Base-by-base conservation (phyloP, 1,140 invertebrate genomes). In the Carposina sasakii region DNA sequence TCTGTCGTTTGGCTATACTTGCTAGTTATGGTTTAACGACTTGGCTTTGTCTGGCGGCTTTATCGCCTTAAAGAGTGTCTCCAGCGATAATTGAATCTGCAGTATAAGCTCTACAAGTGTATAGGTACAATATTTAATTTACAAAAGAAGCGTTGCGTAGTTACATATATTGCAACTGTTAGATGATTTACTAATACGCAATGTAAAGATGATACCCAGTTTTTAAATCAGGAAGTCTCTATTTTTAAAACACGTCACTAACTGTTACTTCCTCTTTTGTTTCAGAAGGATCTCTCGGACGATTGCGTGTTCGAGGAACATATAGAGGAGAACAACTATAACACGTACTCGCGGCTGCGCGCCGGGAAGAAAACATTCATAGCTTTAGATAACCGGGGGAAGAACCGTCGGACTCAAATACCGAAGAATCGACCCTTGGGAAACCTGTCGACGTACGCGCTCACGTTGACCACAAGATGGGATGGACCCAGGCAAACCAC, bases 271-370 rank as follows among this genome's bases (percentile, higher is more conserved):
- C 81, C 56, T 76, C 73, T 78, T 83, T 81, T 88, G 87, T 94
- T 93, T 63, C 92, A 95, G 93, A 90, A 88, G 76, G 90, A 92
- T 65, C 92, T 91, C 84, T 90, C 89, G 57, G 90, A 93, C 63
- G 93, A 95, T 71, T 96, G 94, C 84, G 87, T 94, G 57, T 95
- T 95, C 88, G 92, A 93, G 76, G 93, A 96, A 76, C 92, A 90
- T 70, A 90, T 95, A 76, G 91, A 93, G 72, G 88, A 91, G 71
- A 91, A 94, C 74, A 91, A 93, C 73, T 95, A 94, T 87, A 95
- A 94, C 78, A 92, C 92, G 5, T 96, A 95, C 83, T 92, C 91
- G 56, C 89, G 89, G 70, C 92, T 93, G 87, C 66, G 75, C 19
- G 91, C 89, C 62, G 75, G 86, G 9, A 88, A 88, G 58, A 89